These are phyloP conservation scores for Ctenicera cuprea DNA, from an alignment of 2,888 invertebrate genomes.

Conservation along the genomic window DNA sequence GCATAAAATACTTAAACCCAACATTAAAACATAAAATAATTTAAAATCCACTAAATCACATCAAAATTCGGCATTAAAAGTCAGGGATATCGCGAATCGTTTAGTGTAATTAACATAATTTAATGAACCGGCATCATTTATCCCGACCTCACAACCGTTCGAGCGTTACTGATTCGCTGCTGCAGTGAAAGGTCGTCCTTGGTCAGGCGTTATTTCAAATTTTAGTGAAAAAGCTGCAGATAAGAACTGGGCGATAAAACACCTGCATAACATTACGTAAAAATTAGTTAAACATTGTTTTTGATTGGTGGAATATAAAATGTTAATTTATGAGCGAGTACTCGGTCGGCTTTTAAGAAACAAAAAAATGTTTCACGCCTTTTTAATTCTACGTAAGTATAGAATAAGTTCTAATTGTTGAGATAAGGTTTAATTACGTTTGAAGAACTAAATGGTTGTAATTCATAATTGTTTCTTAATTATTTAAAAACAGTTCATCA, in stretches of 20 bases:
- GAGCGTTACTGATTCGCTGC: constrained; percentile 19
- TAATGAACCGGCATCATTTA: constrained; percentile 17
- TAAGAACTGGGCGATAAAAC: too few relatives aligned
- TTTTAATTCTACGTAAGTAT: not conserved
- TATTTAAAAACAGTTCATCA: constrained; percentile 24
- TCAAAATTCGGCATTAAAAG: constrained; percentile 16
- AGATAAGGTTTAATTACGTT: constrained; percentile 8
- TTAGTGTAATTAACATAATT: constrained; percentile 26
- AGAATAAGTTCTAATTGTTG: constrained; percentile 2
- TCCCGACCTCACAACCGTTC: not conserved
- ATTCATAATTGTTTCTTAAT: constrained; percentile 11
- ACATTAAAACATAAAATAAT: constrained; percentile 6
- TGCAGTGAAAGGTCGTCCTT: constrained; percentile 19
- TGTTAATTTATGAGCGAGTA: not conserved
- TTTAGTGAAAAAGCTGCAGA: not conserved
- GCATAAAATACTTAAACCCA: not conserved
- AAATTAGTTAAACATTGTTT: not conserved
- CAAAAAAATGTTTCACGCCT: constrained; percentile 7
- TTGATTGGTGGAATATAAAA: not conserved
- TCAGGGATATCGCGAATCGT: constrained; percentile 12
- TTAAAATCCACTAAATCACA: constrained; percentile 20
- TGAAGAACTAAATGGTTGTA: constrained; percentile 14
- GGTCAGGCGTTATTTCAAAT: not conserved
- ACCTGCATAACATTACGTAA: not conserved
- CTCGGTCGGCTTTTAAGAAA: not conserved